Evolutionary conservation across 2,797 vertebrate species (phyloP).

Genomic region (Parambassis ranga): DNA sequence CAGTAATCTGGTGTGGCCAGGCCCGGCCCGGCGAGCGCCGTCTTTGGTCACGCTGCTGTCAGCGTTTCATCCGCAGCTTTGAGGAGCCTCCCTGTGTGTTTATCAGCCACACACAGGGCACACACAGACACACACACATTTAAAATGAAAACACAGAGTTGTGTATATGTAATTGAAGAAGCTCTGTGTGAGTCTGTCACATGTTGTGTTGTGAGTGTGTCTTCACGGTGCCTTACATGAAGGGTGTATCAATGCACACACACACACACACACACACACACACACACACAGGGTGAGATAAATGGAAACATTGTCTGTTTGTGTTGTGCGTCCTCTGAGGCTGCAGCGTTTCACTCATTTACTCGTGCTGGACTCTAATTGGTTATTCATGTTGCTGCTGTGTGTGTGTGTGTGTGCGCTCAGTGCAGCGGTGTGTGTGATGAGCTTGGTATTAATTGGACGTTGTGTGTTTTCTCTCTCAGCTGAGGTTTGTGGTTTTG

Average conservation of each 20-base stretch:
- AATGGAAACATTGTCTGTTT: constrained; percentile 10
- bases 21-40: constrained; percentile 28
- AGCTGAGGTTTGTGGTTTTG: constrained; percentile 42
- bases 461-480: constrained; percentile 36
- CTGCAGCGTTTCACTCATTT: constrained; percentile 43
- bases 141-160: background rate
- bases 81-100: constrained; percentile 44
- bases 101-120: constrained; percentile 53
- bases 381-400: constrained; percentile 43
- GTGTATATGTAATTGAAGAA: constrained; percentile 44
- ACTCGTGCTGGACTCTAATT: constrained; percentile 43
- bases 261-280: background rate
- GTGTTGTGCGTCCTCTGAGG: constrained; percentile 28
- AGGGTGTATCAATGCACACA: background rate
- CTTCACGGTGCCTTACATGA: background rate
- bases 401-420: background rate
- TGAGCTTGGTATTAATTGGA: constrained; percentile 46
- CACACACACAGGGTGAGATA: constrained; percentile 1
- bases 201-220: constrained; percentile 21
- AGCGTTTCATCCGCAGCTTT: constrained; percentile 57
- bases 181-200: background rate
- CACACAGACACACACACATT: constrained; percentile 13
- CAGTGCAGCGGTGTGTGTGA: constrained; percentile 46
- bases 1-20: constrained; percentile 57
- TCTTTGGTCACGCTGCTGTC: constrained; percentile 59